Conservation (phyloP, 2,888 invertebrate genomes). For the Apantesis nais region DNA sequence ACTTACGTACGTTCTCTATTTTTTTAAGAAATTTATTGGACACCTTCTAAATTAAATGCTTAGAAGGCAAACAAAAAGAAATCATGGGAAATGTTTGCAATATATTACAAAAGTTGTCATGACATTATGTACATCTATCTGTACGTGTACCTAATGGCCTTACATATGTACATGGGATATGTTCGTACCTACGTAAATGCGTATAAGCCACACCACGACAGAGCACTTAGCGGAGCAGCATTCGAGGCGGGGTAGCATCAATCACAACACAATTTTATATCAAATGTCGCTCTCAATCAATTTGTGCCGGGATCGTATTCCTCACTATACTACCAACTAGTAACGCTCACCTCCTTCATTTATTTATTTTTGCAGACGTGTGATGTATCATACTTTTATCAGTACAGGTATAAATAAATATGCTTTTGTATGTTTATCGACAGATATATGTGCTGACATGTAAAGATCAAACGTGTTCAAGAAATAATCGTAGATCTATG, state of each 20-base stretch:
- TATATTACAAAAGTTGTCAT: slow-evolving; percentile 19
- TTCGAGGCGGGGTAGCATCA: slow-evolving; percentile 81
- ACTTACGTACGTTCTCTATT: too few species aligned
- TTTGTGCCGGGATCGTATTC: slow-evolving; percentile 82
- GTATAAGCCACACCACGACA: slow-evolving; percentile 72
- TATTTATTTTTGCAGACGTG: slow-evolving; percentile 38
- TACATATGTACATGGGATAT: slow-evolving; percentile 50
- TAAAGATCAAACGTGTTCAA: slow-evolving; percentile 18
- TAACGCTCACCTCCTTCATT: slow-evolving; percentile 59
- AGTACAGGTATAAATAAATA: slow-evolving; percentile 39
- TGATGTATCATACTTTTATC: slow-evolving; percentile 41
- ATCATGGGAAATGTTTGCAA: not conserved
- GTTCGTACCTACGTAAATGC: slow-evolving; percentile 38
- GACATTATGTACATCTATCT: slow-evolving; percentile 33
- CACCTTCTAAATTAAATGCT: not conserved
- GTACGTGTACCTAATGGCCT: slow-evolving; percentile 56
- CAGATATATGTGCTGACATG: slow-evolving; percentile 18
- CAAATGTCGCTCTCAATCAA: slow-evolving; percentile 86
- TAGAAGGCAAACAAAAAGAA: not conserved
- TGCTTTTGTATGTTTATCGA: slow-evolving; percentile 22
- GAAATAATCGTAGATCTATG: slow-evolving; percentile 4
- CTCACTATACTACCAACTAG: slow-evolving; percentile 65
- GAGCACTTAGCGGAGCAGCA: slow-evolving; percentile 80
- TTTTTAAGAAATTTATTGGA: too few species aligned
- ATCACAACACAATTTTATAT: slow-evolving; percentile 86